phyloP scores from a whole-genome alignment of 2,888 invertebrate species.

The Neoascia interrupta region DNA sequence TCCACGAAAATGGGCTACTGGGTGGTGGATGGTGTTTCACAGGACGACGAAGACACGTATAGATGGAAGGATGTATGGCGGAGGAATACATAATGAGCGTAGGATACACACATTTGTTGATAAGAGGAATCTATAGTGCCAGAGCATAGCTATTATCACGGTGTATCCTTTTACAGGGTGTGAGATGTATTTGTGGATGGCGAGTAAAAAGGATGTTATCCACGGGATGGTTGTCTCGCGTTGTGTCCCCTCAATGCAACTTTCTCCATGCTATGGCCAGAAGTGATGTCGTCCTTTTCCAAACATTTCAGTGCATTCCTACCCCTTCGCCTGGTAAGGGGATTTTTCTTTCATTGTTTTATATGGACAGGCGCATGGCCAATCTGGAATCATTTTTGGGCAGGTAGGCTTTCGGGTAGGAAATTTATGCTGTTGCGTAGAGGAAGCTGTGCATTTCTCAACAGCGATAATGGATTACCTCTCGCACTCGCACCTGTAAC shows the following conservation, averaged over 20 bases:
- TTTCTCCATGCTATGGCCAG: background rate
- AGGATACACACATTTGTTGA: conserved; percentile 63
- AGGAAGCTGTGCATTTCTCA: conserved; percentile 40
- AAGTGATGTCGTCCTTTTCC: conserved; percentile 55
- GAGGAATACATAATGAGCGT: conserved; percentile 58
- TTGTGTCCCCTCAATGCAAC: background rate
- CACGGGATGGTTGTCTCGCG: background rate
- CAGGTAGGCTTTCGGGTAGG: conserved; percentile 39
- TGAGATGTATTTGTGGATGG: conserved; percentile 46
- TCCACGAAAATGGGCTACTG: conserved; percentile 60
- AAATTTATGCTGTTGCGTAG: conserved; percentile 56
- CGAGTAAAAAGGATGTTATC: conserved; percentile 9
- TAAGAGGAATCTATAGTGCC: conserved; percentile 44
- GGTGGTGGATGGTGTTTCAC: conserved; percentile 22
- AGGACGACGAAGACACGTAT: background rate
- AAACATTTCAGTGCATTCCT: conserved; percentile 60
- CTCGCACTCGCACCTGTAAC: too few relatives aligned
- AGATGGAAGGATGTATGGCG: conserved; percentile 39
- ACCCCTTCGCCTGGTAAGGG: conserved; percentile 1
- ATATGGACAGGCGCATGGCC: conserved; percentile 52
- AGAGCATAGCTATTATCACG: conserved; percentile 32
- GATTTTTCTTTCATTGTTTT: conserved; percentile 43
- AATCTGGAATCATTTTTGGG: conserved; percentile 14
- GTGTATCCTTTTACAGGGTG: conserved; percentile 15
- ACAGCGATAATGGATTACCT: too few relatives aligned